phyloP scores from a whole-genome alignment of 1,140 invertebrate genomes.

The Drosophila grimshawi region DNA sequence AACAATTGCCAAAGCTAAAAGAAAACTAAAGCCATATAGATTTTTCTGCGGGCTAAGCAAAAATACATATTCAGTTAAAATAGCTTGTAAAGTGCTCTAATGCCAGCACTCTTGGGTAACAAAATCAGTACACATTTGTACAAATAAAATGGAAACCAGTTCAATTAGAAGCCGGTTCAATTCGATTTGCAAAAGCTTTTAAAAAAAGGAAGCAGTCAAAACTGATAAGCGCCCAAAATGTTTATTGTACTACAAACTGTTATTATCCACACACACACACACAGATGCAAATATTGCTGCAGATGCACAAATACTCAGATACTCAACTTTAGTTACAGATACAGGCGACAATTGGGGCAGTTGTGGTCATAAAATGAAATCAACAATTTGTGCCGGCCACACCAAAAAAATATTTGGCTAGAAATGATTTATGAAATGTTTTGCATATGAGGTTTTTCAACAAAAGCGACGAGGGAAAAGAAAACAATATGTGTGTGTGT shows the following conservation, averaged over 20 bases:
- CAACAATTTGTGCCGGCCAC: constrained; percentile 59
- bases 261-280: constrained; percentile 55
- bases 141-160: neutral
- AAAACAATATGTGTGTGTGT: neutral
- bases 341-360: constrained; percentile 52
- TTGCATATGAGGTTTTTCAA: neutral
- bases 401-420: constrained; percentile 65
- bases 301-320: constrained; percentile 25
- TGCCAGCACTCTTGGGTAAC: neutral
- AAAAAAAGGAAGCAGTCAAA: constrained; percentile 33
- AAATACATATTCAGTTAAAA: constrained; percentile 17
- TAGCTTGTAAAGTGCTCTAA: constrained; percentile 49
- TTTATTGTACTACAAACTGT: constrained; percentile 66
- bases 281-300: constrained; percentile 7
- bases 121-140: constrained; percentile 10
- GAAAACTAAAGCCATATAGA: constrained; percentile 8
- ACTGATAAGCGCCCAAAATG: constrained; percentile 62
- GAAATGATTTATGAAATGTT: constrained; percentile 61
- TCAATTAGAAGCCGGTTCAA: constrained; percentile 33
- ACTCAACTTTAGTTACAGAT: neutral
- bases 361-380: constrained; percentile 64
- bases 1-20: constrained; percentile 3
- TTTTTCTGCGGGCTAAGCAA: constrained; percentile 1
- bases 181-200: constrained; percentile 58
- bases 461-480: neutral